Conservation (phyloP, 2,888 invertebrate species). For the Tetragnatha montana region DNA sequence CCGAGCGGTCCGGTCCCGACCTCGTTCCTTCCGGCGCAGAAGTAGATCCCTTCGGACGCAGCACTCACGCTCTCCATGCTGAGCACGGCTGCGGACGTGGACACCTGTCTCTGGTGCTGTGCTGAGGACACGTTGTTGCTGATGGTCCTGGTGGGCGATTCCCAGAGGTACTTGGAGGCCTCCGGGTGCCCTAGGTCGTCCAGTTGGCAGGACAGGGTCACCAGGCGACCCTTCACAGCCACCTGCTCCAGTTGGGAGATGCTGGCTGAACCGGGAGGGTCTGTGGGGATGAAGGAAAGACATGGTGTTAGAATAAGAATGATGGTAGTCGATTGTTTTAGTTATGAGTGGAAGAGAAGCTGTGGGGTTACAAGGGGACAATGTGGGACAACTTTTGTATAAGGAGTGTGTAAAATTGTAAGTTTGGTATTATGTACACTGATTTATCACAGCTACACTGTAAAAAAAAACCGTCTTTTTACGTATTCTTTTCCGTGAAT, state of each 20-base stretch:
- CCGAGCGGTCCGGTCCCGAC: conserved; percentile 87
- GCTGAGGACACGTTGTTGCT: conserved; percentile 40
- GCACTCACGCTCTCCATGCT: conserved; percentile 82
- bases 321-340: neutral
- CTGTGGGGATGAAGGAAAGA: conserved; percentile 24
- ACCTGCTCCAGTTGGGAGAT: conserved; percentile 54
- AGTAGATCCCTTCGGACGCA: conserved; percentile 91
- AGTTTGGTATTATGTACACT: no score
- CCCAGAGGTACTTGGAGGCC: conserved; percentile 69
- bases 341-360: no score
- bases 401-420: no score
- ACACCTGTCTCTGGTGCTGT: conserved; percentile 16
- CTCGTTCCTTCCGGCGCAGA: conserved; percentile 89
- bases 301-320: neutral
- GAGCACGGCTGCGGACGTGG: conserved; percentile 35
- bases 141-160: conserved; percentile 51
- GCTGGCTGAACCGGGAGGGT: conserved; percentile 70
- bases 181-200: conserved; percentile 69
- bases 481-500: no score
- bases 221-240: conserved; percentile 66
- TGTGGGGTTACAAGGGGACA: no score
- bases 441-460: no score
- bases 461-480: no score
- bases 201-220: conserved; percentile 64
- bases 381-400: no score